Conservation (phyloP, 2,888 invertebrate genomes). For the Cataglyphis livida region DNA sequence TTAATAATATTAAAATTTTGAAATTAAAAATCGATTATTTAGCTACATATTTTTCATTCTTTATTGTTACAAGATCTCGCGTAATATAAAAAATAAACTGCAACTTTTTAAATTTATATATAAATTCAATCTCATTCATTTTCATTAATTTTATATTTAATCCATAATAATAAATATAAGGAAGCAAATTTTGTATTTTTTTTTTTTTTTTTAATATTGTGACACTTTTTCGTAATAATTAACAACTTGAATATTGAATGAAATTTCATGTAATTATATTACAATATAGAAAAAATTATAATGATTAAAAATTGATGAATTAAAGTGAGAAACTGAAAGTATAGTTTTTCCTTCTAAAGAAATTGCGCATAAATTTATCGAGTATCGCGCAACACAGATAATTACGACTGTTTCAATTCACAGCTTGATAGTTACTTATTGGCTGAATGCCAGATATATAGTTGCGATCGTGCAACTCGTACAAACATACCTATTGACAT, state of each 20-base stretch:
- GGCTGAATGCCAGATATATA: constrained; percentile 48
- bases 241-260: constrained; percentile 10
- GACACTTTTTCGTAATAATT: not conserved
- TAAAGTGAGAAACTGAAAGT: not conserved
- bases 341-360: constrained; percentile 8
- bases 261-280: not conserved
- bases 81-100: not conserved
- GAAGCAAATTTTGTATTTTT: not conserved
- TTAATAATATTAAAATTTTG: too few species aligned
- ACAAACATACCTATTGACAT: constrained; percentile 39
- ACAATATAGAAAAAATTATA: not conserved
- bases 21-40: too few species aligned
- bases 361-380: constrained; percentile 26
- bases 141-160: not conserved
- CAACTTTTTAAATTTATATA: not conserved
- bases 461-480: constrained; percentile 50
- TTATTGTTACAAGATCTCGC: not conserved
- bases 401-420: constrained; percentile 58
- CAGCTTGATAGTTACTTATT: constrained; percentile 47
- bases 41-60: too few species aligned
- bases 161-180: not conserved
- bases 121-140: not conserved
- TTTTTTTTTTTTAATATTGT: not conserved
- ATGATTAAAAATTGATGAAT: not conserved
- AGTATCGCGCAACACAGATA: constrained; percentile 27